phyloP scores from a whole-genome alignment of 2,888 invertebrate genomes.

The Himalopsyche tibetana region DNA sequence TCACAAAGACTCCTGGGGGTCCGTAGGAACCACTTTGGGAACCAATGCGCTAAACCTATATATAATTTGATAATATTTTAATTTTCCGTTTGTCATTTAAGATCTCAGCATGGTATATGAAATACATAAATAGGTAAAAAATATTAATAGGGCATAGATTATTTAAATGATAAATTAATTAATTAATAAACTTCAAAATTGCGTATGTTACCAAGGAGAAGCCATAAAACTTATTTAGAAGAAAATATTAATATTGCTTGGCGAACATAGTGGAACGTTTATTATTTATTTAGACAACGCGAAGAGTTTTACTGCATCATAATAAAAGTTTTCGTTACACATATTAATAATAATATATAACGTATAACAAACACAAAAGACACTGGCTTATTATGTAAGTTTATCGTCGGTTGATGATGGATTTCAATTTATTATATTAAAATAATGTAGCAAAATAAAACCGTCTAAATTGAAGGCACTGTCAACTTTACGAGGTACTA shows the following conservation, averaged over 20 bases:
- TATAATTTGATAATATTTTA: background rate
- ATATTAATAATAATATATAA: no score
- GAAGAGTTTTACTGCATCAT: slow-evolving; percentile 5
- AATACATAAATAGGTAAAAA: background rate
- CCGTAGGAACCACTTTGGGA: no score
- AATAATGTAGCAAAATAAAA: no score
- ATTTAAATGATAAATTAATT: background rate
- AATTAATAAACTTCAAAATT: background rate
- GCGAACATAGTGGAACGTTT: background rate
- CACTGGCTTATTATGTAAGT: no score
- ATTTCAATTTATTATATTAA: no score
- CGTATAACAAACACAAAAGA: no score
- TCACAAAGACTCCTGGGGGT: no score
- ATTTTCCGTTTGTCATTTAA: background rate
- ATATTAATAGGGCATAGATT: background rate
- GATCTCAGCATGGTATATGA: background rate
- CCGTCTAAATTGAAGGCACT: no score
- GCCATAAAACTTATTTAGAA: background rate
- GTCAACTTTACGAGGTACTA: no score
- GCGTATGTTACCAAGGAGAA: background rate
- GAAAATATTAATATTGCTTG: background rate
- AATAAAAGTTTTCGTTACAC: background rate
- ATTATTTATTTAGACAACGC: background rate
- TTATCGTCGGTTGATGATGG: no score
- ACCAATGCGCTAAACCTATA: background rate